phyloP scores from a whole-genome alignment of 1,140 invertebrate genomes.

The Teleopsis dalmanni region DNA sequence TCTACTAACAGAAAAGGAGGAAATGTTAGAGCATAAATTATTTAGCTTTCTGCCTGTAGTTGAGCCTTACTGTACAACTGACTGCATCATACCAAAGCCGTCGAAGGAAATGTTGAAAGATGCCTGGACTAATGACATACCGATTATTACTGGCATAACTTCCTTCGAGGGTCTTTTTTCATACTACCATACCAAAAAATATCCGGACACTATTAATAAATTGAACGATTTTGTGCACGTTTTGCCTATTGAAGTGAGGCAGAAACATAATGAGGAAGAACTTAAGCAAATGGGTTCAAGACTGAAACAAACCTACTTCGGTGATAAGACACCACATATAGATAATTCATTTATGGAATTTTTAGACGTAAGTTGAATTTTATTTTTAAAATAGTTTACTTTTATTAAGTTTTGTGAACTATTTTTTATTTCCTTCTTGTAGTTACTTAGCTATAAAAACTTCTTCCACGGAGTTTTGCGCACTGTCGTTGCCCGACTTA shows the following conservation, averaged over 20 bases:
- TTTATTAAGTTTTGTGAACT: not conserved
- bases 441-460: constrained; percentile 38
- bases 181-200: constrained; percentile 16
- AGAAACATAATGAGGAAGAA: not conserved
- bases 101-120: constrained; percentile 19
- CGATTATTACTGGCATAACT: constrained; percentile 44
- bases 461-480: constrained; percentile 43
- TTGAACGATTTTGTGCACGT: constrained; percentile 23
- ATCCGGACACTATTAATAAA: constrained; percentile 17
- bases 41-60: constrained; percentile 29
- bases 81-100: constrained; percentile 27
- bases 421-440: constrained; percentile 14
- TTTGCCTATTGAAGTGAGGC: constrained; percentile 21
- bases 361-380: not conserved
- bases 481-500: constrained; percentile 24
- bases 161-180: constrained; percentile 35
- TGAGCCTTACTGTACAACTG: constrained; percentile 27
- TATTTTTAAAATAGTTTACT: not conserved
- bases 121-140: constrained; percentile 43
- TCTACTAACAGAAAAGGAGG: constrained; percentile 23
- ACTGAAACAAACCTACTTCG: constrained; percentile 26
- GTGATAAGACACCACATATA: constrained; percentile 17
- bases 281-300: constrained; percentile 13
- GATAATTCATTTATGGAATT: constrained; percentile 15
- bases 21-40: constrained; percentile 20